phyloP scores from a whole-genome alignment of 2,113 vertebrate genomes.

The Macaca nemestrina region DNA sequence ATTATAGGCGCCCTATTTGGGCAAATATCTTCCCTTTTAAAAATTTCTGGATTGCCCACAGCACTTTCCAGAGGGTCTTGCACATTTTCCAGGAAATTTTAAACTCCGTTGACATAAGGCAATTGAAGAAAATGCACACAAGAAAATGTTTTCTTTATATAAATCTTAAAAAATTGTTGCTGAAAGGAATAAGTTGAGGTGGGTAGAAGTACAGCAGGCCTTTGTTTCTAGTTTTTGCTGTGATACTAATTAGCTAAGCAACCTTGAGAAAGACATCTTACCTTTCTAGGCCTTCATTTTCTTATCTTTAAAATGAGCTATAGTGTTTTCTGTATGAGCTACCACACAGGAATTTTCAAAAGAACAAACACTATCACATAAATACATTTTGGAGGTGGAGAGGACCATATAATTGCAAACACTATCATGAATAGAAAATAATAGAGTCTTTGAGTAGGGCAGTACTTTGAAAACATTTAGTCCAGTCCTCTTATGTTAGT shows the following conservation, averaged over 20 bases:
- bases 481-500: not conserved
- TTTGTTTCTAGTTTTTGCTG: not conserved
- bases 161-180: not conserved
- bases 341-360: constrained; percentile 34
- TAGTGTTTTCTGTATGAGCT: constrained; percentile 66
- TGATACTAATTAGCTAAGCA: constrained; percentile 68
- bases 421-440: constrained; percentile 65
- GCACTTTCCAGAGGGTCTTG: not conserved
- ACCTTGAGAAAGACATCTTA: constrained; percentile 72
- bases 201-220: not conserved
- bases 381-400: constrained; percentile 67
- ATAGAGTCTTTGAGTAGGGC: constrained; percentile 34
- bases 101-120: not conserved
- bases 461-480: constrained; percentile 46
- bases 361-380: constrained; percentile 68
- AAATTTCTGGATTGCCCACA: not conserved
- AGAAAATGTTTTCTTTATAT: not conserved
- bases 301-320: constrained; percentile 76
- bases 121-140: constrained; percentile 6
- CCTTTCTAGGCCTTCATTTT: constrained; percentile 62
- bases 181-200: not conserved
- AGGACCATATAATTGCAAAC: constrained; percentile 62
- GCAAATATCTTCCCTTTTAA: not conserved
- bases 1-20: not conserved
- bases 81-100: not conserved